Percentiles rank a stretch among this genome's conserved stretches.
These are phyloP conservation scores for Lagopus muta DNA, from an alignment of 2,113 vertebrate genomes.

Conservation along the genomic window DNA sequence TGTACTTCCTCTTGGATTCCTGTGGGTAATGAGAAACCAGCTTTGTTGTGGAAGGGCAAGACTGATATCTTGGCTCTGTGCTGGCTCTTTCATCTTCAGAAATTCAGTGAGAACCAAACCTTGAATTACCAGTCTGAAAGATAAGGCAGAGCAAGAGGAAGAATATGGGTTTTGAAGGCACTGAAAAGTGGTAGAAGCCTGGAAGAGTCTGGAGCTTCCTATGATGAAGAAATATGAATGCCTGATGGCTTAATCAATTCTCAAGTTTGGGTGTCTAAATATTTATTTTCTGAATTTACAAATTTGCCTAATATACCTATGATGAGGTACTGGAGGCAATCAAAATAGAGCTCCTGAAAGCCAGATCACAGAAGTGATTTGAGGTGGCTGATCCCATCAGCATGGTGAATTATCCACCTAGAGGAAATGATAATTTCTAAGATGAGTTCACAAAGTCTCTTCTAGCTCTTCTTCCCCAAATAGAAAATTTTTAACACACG, in stretches of 20 bases:
- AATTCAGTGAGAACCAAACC: neutral
- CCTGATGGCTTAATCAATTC: neutral
- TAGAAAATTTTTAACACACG: neutral
- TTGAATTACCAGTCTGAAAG: neutral
- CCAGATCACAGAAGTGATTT: neutral
- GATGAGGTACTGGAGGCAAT: neutral
- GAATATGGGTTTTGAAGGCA: neutral
- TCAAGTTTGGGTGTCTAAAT: neutral
- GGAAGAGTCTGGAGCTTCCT: neutral
- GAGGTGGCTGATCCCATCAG: neutral
- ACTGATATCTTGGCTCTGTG: neutral
- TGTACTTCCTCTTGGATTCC: neutral
- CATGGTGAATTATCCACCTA: neutral
- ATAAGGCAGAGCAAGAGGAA: neutral
- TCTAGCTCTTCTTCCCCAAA: neutral
- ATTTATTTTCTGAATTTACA: neutral
- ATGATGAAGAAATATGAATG: neutral
- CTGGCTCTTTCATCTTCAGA: neutral
- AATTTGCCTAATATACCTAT: neutral
- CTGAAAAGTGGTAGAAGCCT: neutral
- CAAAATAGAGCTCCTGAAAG: neutral
- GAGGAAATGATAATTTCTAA: neutral
- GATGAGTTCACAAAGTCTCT: neutral
- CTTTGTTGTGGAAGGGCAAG: neutral
- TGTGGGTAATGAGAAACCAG: neutral